Base-by-base conservation (phyloP, 2,888 invertebrate species). In the Lydus trimaculatus region DNA sequence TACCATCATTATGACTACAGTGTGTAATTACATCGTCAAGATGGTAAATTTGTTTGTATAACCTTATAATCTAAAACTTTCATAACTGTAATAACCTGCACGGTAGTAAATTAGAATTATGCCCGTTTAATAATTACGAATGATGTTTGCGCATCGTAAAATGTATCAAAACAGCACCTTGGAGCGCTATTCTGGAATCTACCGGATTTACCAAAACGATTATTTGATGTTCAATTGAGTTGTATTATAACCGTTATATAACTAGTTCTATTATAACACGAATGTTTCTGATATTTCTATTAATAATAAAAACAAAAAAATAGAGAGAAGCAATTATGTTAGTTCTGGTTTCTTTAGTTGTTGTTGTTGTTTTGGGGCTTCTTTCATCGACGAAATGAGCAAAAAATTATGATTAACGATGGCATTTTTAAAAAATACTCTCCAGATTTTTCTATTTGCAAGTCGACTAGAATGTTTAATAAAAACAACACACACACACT, bases 101-200 rank as follows among this genome's bases (percentile, higher is more conserved):
- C 72, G 70, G 73, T 75, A 71, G 39, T 72, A 77, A 76, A 78
- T 78, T 77, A 76, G 76, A 78, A 76, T 78, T 78, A 77, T 77
- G 72, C 75, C 72, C 67, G 76, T 77, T 78, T 79, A 77, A 79
- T 80, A 79, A 80, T 80, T 79, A 75, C 75, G 76, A 75, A 77
- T 76, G 75, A 77, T 74, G 80, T 77, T 76, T 72, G 77, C 77
- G 78, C 76, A 73, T 78, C 76, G 75, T 79, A 78, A 79, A 78
- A 76, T 76, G 75, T 79, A 79, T 78, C 78, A 79, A 74, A 73
- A 79, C 74, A 73, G 77, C 76, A 78, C 79, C 79, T 79, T 70
- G 15, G 79, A 78, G 79, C 75, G 72, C 76, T 72, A 75, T 78
- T 78, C 67, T 69, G 63, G 72, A 74, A 75, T 76, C 73, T 71